Conservation (phyloP, 2,797 vertebrate species). For the Astyanax mexicanus region DNA sequence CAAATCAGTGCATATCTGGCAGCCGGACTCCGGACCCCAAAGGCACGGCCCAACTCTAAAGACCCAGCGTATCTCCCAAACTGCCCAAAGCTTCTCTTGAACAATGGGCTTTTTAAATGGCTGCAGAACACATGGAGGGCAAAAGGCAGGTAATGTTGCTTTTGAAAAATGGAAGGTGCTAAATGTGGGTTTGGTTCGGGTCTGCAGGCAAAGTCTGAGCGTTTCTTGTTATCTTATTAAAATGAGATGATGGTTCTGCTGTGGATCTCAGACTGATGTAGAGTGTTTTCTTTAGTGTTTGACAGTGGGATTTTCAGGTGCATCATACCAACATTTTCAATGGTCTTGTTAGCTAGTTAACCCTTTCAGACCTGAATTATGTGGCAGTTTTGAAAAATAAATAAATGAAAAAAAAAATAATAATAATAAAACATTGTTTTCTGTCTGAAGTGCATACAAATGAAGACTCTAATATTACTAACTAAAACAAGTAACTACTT, state of each 20-base stretch:
- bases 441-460: no score
- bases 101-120: slow-evolving; percentile 8
- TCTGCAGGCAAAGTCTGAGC: neutral
- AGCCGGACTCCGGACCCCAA: neutral
- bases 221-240: neutral
- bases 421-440: no score
- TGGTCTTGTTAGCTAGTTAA: no score
- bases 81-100: slow-evolving; percentile 8
- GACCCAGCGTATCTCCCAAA: neutral
- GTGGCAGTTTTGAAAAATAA: neutral
- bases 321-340: neutral
- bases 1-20: neutral
- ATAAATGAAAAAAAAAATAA: neutral
- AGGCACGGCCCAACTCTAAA: slow-evolving; percentile 6
- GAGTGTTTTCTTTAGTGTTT: neutral
- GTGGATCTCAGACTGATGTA: neutral
- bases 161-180: slow-evolving; percentile 1
- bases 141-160: neutral
- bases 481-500: no score
- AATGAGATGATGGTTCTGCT: neutral
- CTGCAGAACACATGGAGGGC: slow-evolving; percentile 11
- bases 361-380: no score
- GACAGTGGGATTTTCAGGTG: neutral
- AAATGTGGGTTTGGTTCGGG: neutral
- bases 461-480: no score